phyloP scores from a whole-genome alignment of 1,140 invertebrate genomes.

The Cyclina sinensis region DNA sequence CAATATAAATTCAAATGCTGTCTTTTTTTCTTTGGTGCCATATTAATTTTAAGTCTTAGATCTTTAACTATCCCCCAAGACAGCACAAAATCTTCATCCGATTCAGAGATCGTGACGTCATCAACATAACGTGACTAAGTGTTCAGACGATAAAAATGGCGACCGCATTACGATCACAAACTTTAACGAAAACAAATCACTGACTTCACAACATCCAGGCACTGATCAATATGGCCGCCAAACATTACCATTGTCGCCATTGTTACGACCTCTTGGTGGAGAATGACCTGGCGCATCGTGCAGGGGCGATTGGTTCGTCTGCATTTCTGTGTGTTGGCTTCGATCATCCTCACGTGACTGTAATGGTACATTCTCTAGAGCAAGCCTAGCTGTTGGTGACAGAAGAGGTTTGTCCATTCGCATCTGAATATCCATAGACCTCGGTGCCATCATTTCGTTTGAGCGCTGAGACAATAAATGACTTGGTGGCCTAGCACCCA shows the following conservation, averaged over 20 bases:
- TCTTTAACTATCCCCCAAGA: not conserved
- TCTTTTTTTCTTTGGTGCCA: conserved; percentile 16
- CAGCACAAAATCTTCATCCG: not conserved
- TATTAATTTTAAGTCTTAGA: not conserved
- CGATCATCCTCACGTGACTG: conserved; percentile 57
- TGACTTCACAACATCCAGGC: not conserved
- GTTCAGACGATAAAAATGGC: not conserved
- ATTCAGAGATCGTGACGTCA: not conserved
- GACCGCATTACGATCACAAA: not conserved
- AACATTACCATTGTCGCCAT: conserved; percentile 70
- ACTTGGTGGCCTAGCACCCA: conserved; percentile 35
- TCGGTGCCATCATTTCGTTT: conserved; percentile 62
- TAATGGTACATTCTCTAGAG: conserved; percentile 33
- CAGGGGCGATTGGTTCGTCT: conserved; percentile 51
- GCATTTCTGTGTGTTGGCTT: conserved; percentile 61
- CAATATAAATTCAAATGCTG: not conserved
- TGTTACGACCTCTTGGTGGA: conserved; percentile 67
- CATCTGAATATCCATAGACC: conserved; percentile 68
- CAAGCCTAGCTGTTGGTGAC: conserved; percentile 63
- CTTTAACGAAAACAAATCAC: not conserved
- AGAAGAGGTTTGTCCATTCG: conserved; percentile 66
- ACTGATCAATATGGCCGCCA: conserved; percentile 79
- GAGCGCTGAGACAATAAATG: conserved; percentile 33
- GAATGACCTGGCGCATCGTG: conserved; percentile 61
- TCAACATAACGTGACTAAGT: not conserved